phyloP scores from a whole-genome alignment of 2,113 vertebrate species.

The Pelodiscus sinensis region DNA sequence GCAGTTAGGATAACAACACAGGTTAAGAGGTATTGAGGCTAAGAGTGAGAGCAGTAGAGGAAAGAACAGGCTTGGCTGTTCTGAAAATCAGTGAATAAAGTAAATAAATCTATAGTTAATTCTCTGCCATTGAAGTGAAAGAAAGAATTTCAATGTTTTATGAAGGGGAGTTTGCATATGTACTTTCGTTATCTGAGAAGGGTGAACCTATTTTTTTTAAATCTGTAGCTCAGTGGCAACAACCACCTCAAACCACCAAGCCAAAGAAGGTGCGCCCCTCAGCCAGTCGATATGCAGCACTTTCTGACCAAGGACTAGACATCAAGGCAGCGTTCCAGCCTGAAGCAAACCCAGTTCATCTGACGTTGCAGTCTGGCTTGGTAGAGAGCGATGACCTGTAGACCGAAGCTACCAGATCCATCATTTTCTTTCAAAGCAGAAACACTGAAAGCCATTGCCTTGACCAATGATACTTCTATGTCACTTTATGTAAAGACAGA shows the following conservation, averaged over 20 bases:
- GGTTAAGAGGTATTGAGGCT: too few relatives aligned
- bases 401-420: conserved; percentile 4
- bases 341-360: conserved; percentile 88
- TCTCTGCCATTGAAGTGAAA: not conserved
- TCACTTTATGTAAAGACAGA: conserved; percentile 76
- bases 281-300: conserved; percentile 94
- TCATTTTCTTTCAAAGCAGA: conserved; percentile 59
- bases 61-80: not conserved
- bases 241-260: conserved; percentile 88
- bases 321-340: conserved; percentile 98
- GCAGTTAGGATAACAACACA: too few relatives aligned
- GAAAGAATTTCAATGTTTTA: not conserved
- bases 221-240: conserved; percentile 93
- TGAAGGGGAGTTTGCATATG: not conserved
- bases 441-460: conserved; percentile 74
- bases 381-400: conserved; percentile 98
- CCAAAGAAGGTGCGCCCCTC: conserved; percentile 96
- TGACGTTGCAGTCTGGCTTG: conserved; percentile 82
- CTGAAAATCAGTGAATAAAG: accelerated
- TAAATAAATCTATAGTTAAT: not conserved
- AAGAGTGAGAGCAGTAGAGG: not conserved
- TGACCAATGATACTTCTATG: conserved; percentile 75
- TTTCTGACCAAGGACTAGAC: conserved; percentile 96
- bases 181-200: not conserved
- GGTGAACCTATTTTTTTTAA: not conserved